A percentile compares a stretch with the other conserved stretches of the same genome.
These are phyloP conservation scores for Bolinopsis microptera DNA, from an alignment of 37 sponge, comb jelly and placozoan species.

Conservation along the genomic window DNA sequence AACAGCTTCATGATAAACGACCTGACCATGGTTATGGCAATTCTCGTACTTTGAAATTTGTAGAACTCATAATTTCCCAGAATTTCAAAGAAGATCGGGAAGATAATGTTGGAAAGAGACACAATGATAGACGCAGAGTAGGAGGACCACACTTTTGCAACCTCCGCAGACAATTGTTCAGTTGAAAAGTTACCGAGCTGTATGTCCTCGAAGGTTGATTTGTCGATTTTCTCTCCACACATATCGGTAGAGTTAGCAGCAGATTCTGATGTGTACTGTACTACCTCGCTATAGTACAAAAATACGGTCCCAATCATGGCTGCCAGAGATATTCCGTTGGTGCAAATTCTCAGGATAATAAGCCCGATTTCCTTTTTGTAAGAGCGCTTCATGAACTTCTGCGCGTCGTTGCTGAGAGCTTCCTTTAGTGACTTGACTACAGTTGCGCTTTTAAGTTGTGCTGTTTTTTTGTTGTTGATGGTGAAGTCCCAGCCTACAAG, in stretches of 20 bases:
- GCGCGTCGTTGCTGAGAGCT: background rate
- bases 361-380: background rate
- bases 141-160: background rate
- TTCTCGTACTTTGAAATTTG: background rate
- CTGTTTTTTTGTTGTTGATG: slow-evolving; percentile 19
- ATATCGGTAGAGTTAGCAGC: background rate
- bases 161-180: background rate
- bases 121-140: slow-evolving; percentile 5
- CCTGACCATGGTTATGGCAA: background rate
- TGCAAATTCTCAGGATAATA: background rate
- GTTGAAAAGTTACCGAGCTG: background rate
- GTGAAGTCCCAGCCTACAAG: background rate
- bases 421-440: background rate
- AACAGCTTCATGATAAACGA: slow-evolving; percentile 12
- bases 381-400: background rate
- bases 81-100: background rate
- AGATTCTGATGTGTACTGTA: background rate
- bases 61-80: slow-evolving; percentile 13
- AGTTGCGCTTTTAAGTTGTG: background rate
- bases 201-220: background rate
- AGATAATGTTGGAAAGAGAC: slow-evolving; percentile 6
- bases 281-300: background rate
- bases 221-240: background rate
- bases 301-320: background rate
- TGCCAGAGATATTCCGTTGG: background rate